Percentiles rank a stretch among this genome's conserved stretches.
These are phyloP conservation scores for Benitochromis conjunctus DNA, from an alignment of 2,113 vertebrate genomes.

Conservation along the genomic window DNA sequence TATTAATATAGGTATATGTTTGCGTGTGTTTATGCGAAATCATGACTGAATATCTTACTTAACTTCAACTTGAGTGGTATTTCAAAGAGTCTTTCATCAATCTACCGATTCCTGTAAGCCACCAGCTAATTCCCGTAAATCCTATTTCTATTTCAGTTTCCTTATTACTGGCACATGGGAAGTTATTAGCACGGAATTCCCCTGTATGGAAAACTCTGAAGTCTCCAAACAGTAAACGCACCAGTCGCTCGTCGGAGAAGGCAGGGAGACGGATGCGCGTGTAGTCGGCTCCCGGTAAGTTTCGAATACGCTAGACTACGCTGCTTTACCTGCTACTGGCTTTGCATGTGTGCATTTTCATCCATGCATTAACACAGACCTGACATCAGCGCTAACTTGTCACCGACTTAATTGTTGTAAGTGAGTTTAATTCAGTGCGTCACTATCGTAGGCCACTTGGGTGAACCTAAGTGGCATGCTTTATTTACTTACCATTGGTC, in stretches of 20 bases:
- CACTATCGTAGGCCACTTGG: background rate
- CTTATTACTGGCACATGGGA: conserved; percentile 31
- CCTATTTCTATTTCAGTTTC: conserved; percentile 50
- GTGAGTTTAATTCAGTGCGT: conserved; percentile 16
- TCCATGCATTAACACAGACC: background rate
- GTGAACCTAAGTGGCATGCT: background rate
- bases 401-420: background rate
- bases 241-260: conserved; percentile 4
- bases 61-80: background rate
- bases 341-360: background rate
- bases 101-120: background rate
- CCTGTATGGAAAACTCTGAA: background rate
- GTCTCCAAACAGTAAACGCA: background rate
- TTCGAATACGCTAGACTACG: too few species aligned
- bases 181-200: conserved; percentile 39
- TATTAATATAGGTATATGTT: background rate
- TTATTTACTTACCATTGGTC: conserved; percentile 64
- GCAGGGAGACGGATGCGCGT: conserved; percentile 1
- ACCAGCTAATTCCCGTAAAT: conserved; percentile 16
- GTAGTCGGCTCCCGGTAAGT: conserved; percentile 22
- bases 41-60: background rate
- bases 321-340: background rate
- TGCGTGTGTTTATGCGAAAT: background rate
- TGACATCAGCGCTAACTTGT: background rate
- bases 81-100: background rate